Conservation (phyloP, 2,888 invertebrate species). For the Lepidocyrtinus sp. region DNA sequence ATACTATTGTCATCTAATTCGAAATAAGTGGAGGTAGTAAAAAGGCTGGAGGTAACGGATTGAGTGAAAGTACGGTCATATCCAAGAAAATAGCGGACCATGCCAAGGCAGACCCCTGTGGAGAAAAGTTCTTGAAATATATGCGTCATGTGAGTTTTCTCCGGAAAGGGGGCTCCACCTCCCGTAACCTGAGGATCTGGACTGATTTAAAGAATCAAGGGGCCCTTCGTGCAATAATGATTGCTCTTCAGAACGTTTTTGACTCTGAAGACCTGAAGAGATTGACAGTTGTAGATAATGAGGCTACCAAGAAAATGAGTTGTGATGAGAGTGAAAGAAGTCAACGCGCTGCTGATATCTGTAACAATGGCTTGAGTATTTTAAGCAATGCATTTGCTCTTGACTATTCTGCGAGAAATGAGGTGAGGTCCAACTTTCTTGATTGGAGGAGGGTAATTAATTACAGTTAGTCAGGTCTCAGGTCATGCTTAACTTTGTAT, state of each 20-base stretch:
- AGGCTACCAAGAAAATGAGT: not conserved
- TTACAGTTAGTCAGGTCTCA: not conserved
- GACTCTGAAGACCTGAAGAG: not conserved
- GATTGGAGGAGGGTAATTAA: not conserved
- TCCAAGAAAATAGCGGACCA: slow-evolving; percentile 56
- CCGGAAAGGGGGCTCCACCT: slow-evolving; percentile 25
- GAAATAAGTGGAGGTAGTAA: not conserved
- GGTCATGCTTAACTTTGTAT: slow-evolving; percentile 10
- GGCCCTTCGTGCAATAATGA: slow-evolving; percentile 45
- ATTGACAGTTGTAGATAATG: not conserved
- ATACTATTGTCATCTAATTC: no score
- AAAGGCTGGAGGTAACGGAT: not conserved
- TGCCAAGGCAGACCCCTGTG: slow-evolving; percentile 26
- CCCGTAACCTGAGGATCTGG: slow-evolving; percentile 35
- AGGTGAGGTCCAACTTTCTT: no score
- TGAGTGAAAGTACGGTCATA: not conserved
- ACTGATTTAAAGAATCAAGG: slow-evolving; percentile 52
- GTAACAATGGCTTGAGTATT: slow-evolving; percentile 38
- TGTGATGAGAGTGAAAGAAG: not conserved
- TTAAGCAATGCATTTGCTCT: slow-evolving; percentile 59
- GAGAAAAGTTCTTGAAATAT: slow-evolving; percentile 53
- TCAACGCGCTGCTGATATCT: slow-evolving; percentile 28
- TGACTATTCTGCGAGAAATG: slow-evolving; percentile 51
- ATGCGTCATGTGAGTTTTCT: slow-evolving; percentile 31
- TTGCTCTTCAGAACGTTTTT: slow-evolving; percentile 27